Evolutionary conservation across 2,797 vertebrate genomes (phyloP), one percentile per base, ranked within the genome.

Genomic region (Coluber constrictor): DNA sequence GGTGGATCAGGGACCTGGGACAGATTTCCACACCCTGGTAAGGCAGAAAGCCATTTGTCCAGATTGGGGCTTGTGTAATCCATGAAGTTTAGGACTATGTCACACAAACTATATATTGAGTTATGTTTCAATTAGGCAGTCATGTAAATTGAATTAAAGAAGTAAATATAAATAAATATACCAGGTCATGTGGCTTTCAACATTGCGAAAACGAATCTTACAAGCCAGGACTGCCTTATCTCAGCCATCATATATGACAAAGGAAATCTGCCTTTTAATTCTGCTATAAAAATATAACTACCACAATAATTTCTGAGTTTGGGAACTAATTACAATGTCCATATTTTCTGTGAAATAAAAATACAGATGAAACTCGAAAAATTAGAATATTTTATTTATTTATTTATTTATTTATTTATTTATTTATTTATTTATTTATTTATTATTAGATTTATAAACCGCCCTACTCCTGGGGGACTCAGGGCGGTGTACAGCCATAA

Each of bases 191-290:
- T 43, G 70, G 16, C 32, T 79, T 79, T 79, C 18, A 79, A 79
- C 18, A 20, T 43, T 8, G 37, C 43, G 37, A 83, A 83, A 43
- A 83, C 4, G 4, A 83, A 83, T 83, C 74, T 43, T 79, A 79
- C 37, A 43, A 23, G 74, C 20, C 37, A 79, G 74, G 74, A 63
- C 27, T 51, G 47, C 37, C 18, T n/a, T 57, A 47, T 55, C 37
- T 29, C 74, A 70, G 32, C 25, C 0, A 0, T 5, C 7, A 1
- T 4, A n/a, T 23, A n/a, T 88, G 74, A 83, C 0, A 10, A 88
- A 4, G 0, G 1, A 56, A 3, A 2, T 12, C 9, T 70, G 11
- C 20, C 13, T 66, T 70, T 20, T 29, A 29, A 66, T 57, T 92
- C 56, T 3, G 0, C 32, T 55, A n/a, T 61, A n/a, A 87, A 79